Evolutionary conservation across 2,113 vertebrate genomes (phyloP).

Genomic region (Tretioscincus oriximinensis): DNA sequence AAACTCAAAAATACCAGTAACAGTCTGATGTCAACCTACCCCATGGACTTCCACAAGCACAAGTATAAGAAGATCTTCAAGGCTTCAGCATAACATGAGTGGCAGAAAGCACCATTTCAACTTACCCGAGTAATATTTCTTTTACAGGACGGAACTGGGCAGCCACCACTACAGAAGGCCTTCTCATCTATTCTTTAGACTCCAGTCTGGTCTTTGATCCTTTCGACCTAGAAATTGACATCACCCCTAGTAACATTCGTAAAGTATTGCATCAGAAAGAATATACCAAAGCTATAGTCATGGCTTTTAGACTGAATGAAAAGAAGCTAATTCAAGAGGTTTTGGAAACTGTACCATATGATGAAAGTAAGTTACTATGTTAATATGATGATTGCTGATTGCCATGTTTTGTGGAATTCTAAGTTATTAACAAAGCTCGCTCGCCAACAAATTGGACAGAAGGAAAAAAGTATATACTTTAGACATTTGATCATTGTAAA

Average conservation of each 20-base stretch:
- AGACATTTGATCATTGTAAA: not conserved
- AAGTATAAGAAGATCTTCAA: too few relatives aligned
- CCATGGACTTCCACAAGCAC: too few relatives aligned
- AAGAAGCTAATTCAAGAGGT: conserved; percentile 83
- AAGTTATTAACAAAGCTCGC: not conserved
- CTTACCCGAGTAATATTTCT: not conserved
- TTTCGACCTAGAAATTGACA: conserved; percentile 88
- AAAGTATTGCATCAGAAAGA: conserved; percentile 76
- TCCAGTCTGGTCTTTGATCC: conserved; percentile 89
- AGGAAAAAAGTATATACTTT: not conserved
- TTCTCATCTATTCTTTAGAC: conserved; percentile 92
- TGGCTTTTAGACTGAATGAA: conserved; percentile 92
- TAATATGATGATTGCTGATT: not conserved
- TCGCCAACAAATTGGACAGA: not conserved
- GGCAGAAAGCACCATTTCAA: conserved; percentile 1
- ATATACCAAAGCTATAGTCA: conserved; percentile 82
- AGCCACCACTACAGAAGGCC: conserved; percentile 91
- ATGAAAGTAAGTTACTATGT: conserved; percentile 75
- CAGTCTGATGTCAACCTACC: too few relatives aligned
- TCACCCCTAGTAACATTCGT: conserved; percentile 84
- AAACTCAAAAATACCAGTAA: too few relatives aligned
- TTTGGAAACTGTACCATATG: conserved; percentile 84
- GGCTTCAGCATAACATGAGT: too few relatives aligned
- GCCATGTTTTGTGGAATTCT: not conserved
- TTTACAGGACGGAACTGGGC: conserved; percentile 90